Conservation (phyloP, 2,113 vertebrate genomes). For the Pitta sordida region DNA sequence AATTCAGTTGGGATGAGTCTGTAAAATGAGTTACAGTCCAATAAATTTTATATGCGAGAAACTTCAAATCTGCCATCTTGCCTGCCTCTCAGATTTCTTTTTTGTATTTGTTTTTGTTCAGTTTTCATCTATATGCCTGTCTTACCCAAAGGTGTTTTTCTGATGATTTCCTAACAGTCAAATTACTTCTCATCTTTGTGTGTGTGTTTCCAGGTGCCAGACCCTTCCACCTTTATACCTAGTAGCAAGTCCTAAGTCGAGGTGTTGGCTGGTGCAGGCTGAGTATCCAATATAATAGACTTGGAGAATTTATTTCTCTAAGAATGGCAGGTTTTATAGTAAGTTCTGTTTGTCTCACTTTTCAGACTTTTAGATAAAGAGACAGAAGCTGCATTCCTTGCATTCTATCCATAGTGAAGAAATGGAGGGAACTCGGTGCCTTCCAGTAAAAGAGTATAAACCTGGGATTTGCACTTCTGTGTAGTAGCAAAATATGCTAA, state of each 20-base stretch:
- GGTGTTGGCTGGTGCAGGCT: neutral
- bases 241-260: neutral
- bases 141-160: neutral
- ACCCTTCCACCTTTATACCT: neutral
- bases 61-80: neutral
- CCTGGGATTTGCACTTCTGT: neutral
- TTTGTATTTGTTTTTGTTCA: neutral
- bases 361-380: neutral
- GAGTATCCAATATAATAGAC: neutral
- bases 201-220: neutral
- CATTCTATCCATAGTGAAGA: neutral
- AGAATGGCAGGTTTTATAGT: neutral
- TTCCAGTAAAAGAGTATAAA: neutral
- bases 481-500: neutral
- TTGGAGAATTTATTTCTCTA: neutral
- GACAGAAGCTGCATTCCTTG: conserved; percentile 6
- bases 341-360: neutral
- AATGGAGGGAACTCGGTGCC: neutral
- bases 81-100: neutral
- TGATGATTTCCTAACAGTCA: neutral
- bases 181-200: neutral
- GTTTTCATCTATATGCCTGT: neutral
- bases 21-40: neutral
- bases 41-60: neutral
- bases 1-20: neutral